A percentile compares a stretch with the other conserved stretches of the same genome.
Conservation (phyloP, 2,113 vertebrate species). For the Marmota monax region DNA sequence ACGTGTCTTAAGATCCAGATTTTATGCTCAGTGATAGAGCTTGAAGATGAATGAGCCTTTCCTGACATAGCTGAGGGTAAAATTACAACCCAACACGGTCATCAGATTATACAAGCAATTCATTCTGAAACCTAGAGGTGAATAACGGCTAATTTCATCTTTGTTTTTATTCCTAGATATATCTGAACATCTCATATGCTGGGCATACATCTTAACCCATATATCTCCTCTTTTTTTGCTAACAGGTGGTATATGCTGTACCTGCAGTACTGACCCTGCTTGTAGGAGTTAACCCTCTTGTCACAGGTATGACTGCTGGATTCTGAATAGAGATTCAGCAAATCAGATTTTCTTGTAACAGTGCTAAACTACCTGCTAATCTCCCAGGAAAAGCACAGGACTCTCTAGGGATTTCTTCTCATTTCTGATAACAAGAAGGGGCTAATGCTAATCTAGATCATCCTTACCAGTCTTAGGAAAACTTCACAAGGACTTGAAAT, state of each 20-base stretch:
- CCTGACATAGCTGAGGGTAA: background rate
- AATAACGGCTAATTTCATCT: background rate
- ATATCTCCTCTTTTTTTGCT: slow-evolving; percentile 50
- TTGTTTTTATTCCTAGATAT: background rate
- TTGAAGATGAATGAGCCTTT: background rate
- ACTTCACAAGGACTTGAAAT: background rate
- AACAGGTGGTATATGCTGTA: slow-evolving; percentile 91
- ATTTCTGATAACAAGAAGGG: background rate
- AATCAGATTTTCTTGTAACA: background rate
- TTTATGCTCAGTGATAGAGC: background rate
- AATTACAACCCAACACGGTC: background rate
- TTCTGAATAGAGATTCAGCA: background rate
- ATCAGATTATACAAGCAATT: background rate
- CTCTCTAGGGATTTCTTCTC: background rate
- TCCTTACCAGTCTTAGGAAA: background rate
- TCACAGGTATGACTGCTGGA: slow-evolving; percentile 91
- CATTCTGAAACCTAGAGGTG: background rate
- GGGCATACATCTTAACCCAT: background rate
- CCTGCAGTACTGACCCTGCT: slow-evolving; percentile 91
- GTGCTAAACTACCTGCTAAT: background rate
- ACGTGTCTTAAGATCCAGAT: background rate
- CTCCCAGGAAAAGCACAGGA: background rate
- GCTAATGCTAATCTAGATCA: background rate
- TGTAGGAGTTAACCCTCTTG: slow-evolving; percentile 88
- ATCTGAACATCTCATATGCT: background rate